A percentile compares a stretch with the other conserved stretches of the same genome.
These are phyloP conservation scores for Mohoua ochrocephala DNA, from an alignment of 2,113 vertebrate genomes.

Conservation along the genomic window DNA sequence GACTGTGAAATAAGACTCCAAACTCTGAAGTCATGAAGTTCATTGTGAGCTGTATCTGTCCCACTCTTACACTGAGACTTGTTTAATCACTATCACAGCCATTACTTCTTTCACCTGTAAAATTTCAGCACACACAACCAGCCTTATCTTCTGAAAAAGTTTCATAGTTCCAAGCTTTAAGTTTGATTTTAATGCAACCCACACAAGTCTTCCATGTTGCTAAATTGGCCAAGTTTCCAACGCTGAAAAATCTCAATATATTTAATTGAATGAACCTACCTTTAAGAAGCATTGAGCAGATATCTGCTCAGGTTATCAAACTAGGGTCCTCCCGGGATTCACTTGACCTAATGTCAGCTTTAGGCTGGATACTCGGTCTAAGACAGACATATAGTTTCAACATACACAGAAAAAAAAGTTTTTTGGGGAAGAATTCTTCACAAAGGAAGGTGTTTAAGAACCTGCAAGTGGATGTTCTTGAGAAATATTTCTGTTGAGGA, in stretches of 20 bases:
- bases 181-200: neutral
- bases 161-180: neutral
- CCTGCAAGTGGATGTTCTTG: neutral
- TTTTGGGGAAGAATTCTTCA: neutral
- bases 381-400: neutral
- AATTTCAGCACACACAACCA: neutral
- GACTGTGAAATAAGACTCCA: constrained; percentile 35
- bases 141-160: neutral
- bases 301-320: neutral
- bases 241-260: neutral
- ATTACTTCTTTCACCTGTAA: neutral
- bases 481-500: neutral
- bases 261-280: neutral
- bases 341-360: neutral
- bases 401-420: neutral
- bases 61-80: neutral
- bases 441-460: neutral
- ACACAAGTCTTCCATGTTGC: no score
- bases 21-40: constrained; percentile 22
- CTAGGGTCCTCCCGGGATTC: neutral
- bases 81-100: neutral
- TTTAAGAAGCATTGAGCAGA: neutral
- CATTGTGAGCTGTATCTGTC: neutral
- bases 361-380: neutral
- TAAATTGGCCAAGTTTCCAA: neutral